Evolutionary conservation across 2,797 vertebrate genomes (phyloP), one percentile per base, ranked within the genome.

Genomic region (Enteromius radiatus): DNA sequence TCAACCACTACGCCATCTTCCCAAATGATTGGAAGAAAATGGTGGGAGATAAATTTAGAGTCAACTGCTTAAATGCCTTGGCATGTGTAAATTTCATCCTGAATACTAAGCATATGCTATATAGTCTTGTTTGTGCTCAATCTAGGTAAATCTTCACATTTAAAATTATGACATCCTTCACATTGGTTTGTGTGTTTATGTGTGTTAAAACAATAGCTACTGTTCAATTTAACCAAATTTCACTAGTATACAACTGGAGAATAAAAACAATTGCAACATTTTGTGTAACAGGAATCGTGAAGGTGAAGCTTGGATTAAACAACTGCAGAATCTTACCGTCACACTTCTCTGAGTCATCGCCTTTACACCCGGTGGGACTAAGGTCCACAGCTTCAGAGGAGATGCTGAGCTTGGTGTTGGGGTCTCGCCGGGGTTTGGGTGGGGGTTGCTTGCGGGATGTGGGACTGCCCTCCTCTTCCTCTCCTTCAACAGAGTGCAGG

Each of bases 321-420:
- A 19, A 3, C 33, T 80, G 86, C 19, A 31, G 15, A 45, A 65
- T 90, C 94, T 94, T 87, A 95, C 95, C 94, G 7, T 95, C 94
- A 91, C 92, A 94, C 89, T 88, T 94, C 83, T 99, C 97, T 0
- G 91, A 85, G 54, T 92, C 88, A 88, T 92, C 93, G 52, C 95
- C 95, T 70, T 95, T 96, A 89, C 94, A 96, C 89, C 90, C 90
- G 88, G 94, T 89, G 71, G 94, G 90, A 83, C 94, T 93, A 87
- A 95, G 93, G 92, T 98, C 97, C 93, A 99, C 98, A 0, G 96
- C 97, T 94, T 99, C 98, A 0, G 97, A 98, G 0, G 98, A 99
- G 89, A 96, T 97, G 94, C 98, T 99, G 88, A 99, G 92, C 93
- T 99, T 99, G 89, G 98, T 99, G 91, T 94, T 99, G 47, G 98